Conservation (phyloP, 2,888 invertebrate genomes). For the Macaria notata region DNA sequence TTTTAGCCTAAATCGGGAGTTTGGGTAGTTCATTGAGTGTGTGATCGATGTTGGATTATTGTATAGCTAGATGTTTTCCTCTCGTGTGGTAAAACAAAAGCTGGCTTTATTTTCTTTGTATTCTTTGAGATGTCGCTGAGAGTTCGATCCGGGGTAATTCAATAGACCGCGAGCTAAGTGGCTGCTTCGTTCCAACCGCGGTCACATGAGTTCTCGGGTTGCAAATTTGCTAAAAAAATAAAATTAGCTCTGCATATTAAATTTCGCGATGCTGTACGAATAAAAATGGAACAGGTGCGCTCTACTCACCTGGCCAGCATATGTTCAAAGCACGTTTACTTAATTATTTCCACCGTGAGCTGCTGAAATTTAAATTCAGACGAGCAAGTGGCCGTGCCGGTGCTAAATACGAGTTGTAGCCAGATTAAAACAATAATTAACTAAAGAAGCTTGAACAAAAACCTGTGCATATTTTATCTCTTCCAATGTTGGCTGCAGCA, state of each 20-base stretch:
- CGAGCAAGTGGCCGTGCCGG: slow-evolving; percentile 39
- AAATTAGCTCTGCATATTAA: slow-evolving; percentile 70
- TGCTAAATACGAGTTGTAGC: slow-evolving; percentile 39
- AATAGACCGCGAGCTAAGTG: slow-evolving; percentile 69
- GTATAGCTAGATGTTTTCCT: slow-evolving; percentile 30
- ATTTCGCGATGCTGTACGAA: slow-evolving; percentile 62
- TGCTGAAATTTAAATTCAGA: slow-evolving; percentile 48
- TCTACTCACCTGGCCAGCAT: slow-evolving; percentile 71
- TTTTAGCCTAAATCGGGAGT: slow-evolving; percentile 26
- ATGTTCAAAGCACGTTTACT: slow-evolving; percentile 61
- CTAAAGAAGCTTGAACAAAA: slow-evolving; percentile 23
- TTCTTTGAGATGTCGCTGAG: slow-evolving; percentile 44
- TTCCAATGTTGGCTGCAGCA: background rate
- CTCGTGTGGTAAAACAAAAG: slow-evolving; percentile 39
- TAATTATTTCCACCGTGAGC: slow-evolving; percentile 55
- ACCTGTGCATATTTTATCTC: slow-evolving; percentile 22
- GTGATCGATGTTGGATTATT: slow-evolving; percentile 41
- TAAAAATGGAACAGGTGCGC: slow-evolving; percentile 68
- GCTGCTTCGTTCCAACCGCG: slow-evolving; percentile 62
- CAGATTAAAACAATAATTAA: slow-evolving; percentile 31
- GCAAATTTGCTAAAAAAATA: slow-evolving; percentile 55
- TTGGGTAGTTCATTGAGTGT: slow-evolving; percentile 37
- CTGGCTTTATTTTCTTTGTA: slow-evolving; percentile 41
- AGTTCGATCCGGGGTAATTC: slow-evolving; percentile 52
- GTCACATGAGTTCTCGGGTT: slow-evolving; percentile 66